Conservation (phyloP, 2,797 vertebrate genomes). For the Pristis pectinata region DNA sequence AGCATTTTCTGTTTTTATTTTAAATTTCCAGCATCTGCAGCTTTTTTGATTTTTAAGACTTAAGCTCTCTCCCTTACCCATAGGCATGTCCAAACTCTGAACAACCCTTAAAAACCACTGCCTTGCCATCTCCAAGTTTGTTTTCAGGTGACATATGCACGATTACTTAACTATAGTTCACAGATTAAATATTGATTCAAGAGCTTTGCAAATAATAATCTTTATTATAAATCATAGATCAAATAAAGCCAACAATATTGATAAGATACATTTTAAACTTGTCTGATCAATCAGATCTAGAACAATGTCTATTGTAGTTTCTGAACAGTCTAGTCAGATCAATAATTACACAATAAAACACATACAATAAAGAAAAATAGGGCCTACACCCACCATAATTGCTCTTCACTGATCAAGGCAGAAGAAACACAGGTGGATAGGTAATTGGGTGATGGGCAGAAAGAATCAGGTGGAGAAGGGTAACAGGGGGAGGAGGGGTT, state of each 20-base stretch:
- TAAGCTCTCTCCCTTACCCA: neutral
- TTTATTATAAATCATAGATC: neutral
- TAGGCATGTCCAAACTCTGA: neutral
- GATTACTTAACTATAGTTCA: too few relatives aligned
- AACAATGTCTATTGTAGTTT: neutral
- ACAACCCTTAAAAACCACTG: neutral
- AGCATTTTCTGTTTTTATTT: too few relatives aligned
- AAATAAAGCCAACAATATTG: neutral
- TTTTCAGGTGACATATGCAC: neutral
- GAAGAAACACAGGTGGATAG: too few relatives aligned
- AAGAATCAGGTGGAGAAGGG: too few relatives aligned
- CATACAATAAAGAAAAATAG: neutral
- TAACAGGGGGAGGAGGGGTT: too few relatives aligned
- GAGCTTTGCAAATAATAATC: neutral
- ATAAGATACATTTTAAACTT: neutral
- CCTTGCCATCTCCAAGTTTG: neutral
- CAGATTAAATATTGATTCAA: neutral
- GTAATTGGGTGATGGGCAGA: too few relatives aligned
- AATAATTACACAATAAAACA: neutral
- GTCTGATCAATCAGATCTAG: neutral
- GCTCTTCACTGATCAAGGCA: neutral
- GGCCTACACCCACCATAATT: neutral
- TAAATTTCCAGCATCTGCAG: too few relatives aligned
- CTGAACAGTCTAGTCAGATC: neutral
- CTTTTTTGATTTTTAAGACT: neutral